These are phyloP conservation scores for Aurelia aurita DNA, from an alignment of 30 jellyfish, hydroid and myxozoan species.

Conservation along the genomic window DNA sequence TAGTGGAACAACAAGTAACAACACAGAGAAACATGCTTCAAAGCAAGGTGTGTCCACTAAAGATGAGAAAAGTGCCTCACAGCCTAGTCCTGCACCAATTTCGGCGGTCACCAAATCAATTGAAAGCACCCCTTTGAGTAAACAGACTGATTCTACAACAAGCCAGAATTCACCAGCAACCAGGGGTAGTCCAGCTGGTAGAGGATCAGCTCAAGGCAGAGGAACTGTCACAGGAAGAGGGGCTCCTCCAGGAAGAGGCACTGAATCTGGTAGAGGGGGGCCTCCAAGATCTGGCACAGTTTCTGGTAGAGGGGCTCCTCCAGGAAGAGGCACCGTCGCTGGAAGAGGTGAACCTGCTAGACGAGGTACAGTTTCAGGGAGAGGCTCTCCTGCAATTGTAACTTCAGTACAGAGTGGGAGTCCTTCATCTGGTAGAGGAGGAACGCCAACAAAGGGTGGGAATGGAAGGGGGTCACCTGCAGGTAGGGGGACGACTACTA, in stretches of 20 bases:
- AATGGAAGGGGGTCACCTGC: constrained; percentile 11
- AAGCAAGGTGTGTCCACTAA: no score
- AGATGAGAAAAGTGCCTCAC: no score
- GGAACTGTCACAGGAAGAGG: background rate
- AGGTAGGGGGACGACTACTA: constrained; percentile 20
- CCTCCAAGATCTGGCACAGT: background rate
- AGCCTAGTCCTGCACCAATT: no score
- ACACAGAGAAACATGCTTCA: no score
- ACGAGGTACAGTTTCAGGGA: constrained; percentile 20
- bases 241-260: background rate
- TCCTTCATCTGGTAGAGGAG: constrained; percentile 10
- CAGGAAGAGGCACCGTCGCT: background rate
- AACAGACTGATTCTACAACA: no score
- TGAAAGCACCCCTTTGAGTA: no score
- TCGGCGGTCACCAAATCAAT: no score
- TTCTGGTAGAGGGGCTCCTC: background rate
- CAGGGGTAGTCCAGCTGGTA: background rate
- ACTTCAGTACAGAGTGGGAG: background rate
- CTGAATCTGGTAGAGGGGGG: background rate
- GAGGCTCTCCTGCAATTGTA: constrained; percentile 15
- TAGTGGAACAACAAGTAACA: no score
- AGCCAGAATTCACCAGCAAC: background rate
- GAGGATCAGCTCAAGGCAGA: background rate
- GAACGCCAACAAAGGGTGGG: background rate
- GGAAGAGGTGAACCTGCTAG: constrained; percentile 1